Evolutionary conservation across 1,140 invertebrate genomes (phyloP), one percentile per base, ranked within the genome.

Genomic region (Drosophila sturtevanti): DNA sequence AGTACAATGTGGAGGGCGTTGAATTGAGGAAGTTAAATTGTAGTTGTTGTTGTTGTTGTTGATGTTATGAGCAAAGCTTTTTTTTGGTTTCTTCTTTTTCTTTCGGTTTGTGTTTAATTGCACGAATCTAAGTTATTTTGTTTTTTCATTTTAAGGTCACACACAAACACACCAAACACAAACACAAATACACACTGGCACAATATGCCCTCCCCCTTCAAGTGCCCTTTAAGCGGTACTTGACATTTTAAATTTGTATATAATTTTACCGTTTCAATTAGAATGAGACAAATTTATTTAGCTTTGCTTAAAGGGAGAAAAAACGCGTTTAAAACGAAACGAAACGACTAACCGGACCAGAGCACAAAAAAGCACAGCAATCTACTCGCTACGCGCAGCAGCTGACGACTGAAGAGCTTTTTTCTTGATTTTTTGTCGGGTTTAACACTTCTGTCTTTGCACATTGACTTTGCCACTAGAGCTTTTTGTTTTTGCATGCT

Each of bases 381-480:
- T 79, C 86, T 90, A 78, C 71, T 84, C 87, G 78, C 77, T 81
- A 90, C 75, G 89, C 89, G 80, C 89, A 90, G 89, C 89, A 90
- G 89, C 89, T 90, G 89, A 90, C 80, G 80, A 75, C 38, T 68
- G 77, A 76, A 51, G 41, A 77, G 75, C 74, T 77, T 77, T 77
- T 77, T 77, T 78, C 75, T 77, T 77, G 51, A 64, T 77, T 77
- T 76, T 62, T 77, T 77, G 60, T 60, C 70, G 63, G 55, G 56
- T 37, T 69, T 79, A 56, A 56, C 72, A 58, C 60, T 69, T 66
- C 70, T 77, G 70, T 44, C 51, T 72, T 58, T 68, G 65, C 55
- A 38, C 27, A 59, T 64, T 63, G 61, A 52, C 65, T 77, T 70
- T 70, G 61, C 22, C 7, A 16, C 22, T 5, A 21, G 34, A 68